Evolutionary conservation across 2,888 invertebrate species (phyloP).

Genomic region (Gisinianus flammeolus): DNA sequence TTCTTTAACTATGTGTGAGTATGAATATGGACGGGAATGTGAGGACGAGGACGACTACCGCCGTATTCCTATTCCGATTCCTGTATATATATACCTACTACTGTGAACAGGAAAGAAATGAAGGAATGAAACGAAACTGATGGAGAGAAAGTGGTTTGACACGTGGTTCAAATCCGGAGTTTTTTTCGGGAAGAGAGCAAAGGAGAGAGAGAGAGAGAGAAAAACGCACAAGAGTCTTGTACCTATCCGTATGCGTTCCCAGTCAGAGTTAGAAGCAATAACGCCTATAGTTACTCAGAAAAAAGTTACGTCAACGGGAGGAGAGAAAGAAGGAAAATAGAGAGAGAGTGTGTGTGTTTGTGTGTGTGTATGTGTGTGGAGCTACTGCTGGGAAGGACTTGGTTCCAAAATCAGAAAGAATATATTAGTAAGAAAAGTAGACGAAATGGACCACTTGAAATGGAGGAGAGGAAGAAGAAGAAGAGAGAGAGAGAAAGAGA

Average conservation of each 20-base stretch:
- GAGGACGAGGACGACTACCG: no score
- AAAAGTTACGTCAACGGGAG: background rate
- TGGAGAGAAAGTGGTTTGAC: constrained; percentile 25
- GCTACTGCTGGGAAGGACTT: background rate
- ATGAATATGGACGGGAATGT: background rate
- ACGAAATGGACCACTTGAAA: constrained; percentile 12
- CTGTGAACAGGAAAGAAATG: background rate
- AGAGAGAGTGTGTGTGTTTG: background rate
- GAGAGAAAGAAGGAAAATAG: no score
- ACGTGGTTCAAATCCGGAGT: background rate
- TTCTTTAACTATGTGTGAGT: background rate
- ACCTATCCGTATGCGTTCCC: background rate
- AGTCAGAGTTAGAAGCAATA: background rate
- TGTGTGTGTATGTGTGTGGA: no score
- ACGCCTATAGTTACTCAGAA: background rate
- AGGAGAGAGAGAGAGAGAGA: background rate
- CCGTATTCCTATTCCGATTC: no score
- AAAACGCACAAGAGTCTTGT: background rate
- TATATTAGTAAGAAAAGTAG: constrained; percentile 3
- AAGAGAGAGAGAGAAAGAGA: constrained; percentile 24
- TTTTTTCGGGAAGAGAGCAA: background rate
- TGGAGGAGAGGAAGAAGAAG: background rate
- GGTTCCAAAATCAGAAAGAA: no score
- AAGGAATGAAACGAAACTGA: background rate
- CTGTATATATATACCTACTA: no score